Percentiles rank a stretch among this genome's conserved stretches.
phyloP scores from a whole-genome alignment of 1,140 invertebrate genomes.

The Tetragnatha versicolor region DNA sequence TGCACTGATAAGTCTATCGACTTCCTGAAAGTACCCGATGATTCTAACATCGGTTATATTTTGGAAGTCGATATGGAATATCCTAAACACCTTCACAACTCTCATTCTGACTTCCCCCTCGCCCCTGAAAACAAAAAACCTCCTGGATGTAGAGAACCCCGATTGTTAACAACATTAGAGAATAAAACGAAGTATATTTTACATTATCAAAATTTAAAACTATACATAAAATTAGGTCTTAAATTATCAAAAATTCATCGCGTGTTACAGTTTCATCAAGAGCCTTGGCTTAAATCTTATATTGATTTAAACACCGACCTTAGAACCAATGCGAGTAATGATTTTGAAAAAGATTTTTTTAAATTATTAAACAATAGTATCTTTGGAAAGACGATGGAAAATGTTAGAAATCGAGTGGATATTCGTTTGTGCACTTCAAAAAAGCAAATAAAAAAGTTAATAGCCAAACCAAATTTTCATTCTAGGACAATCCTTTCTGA shows the following conservation, averaged over 20 bases:
- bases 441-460: neutral
- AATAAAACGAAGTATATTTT: neutral
- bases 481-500: neutral
- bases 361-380: constrained; percentile 1
- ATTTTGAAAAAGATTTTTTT: constrained; percentile 35
- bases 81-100: neutral
- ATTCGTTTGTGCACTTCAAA: neutral
- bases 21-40: neutral
- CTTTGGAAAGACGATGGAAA: constrained; percentile 26
- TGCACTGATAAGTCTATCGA: no score
- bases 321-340: neutral
- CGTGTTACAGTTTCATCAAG: neutral
- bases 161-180: neutral
- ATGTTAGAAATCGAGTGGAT: neutral
- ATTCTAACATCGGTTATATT: neutral
- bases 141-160: neutral
- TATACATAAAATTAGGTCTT: neutral
- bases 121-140: neutral
- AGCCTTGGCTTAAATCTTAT: constrained; percentile 4
- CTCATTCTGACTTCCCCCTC: constrained; percentile 1
- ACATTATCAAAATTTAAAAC: neutral
- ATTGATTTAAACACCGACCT: neutral
- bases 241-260: neutral
- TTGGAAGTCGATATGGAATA: constrained; percentile 20
- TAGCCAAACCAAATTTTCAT: neutral